Conservation (phyloP, 2,888 invertebrate genomes). For the Netelia virgata region DNA sequence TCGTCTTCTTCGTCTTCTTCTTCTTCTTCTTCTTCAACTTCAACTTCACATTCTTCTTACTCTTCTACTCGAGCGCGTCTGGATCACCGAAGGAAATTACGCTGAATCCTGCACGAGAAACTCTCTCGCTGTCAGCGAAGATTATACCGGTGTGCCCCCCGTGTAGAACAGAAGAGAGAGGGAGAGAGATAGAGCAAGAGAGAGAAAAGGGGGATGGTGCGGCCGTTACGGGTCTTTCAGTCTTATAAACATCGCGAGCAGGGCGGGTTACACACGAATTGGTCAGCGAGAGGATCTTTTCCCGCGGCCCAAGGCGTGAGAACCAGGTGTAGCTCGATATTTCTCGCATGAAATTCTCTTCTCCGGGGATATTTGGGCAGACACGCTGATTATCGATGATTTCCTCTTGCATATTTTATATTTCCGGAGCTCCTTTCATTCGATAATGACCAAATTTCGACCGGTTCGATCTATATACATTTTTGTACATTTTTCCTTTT, state of each 20-base stretch:
- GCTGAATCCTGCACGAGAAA: constrained; percentile 66
- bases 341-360: constrained; percentile 11
- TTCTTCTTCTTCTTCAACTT: constrained; percentile 23
- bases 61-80: constrained; percentile 65
- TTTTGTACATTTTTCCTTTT: background rate
- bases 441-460: background rate
- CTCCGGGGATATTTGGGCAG: constrained; percentile 13
- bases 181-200: background rate
- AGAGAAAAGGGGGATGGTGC: constrained; percentile 35
- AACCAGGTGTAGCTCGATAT: constrained; percentile 68
- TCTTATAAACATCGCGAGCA: constrained; percentile 60
- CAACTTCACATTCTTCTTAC: constrained; percentile 38
- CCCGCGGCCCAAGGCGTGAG: constrained; percentile 69
- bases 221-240: constrained; percentile 56
- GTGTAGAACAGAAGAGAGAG: constrained; percentile 14
- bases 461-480: background rate
- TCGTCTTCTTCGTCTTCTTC: constrained; percentile 35
- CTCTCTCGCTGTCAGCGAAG: constrained; percentile 72
- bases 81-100: constrained; percentile 69
- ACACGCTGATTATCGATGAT: background rate
- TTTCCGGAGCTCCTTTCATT: background rate
- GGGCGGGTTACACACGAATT: constrained; percentile 64
- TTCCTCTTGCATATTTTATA: constrained; percentile 8
- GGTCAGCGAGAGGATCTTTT: constrained; percentile 53
- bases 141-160: constrained; percentile 67